phyloP scores from a whole-genome alignment of 2,888 invertebrate genomes.

The Conus canariensis region DNA sequence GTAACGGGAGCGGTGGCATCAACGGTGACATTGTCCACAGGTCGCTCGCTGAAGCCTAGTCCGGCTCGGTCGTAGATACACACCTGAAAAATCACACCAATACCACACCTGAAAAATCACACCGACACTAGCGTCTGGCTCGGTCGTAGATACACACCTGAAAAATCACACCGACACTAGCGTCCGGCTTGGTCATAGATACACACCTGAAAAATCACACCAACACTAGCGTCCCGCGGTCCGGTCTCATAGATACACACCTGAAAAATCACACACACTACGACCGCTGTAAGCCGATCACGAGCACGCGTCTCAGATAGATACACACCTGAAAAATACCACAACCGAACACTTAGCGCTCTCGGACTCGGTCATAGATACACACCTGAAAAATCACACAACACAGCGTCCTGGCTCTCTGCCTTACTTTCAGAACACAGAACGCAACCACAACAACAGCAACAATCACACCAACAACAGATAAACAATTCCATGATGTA shows the following conservation, averaged over 20 bases:
- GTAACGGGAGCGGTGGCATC: constrained; percentile 54
- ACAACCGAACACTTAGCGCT: not conserved
- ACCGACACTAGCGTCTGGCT: constrained; percentile 61
- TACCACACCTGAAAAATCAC: constrained; percentile 67
- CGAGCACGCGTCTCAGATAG: no score
- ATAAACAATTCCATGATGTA: no score
- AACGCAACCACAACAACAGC: no score
- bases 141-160: constrained; percentile 78
- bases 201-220: constrained; percentile 68
- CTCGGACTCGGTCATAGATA: constrained; percentile 77
- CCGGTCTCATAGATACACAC: not conserved
- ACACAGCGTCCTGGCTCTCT: constrained; percentile 53
- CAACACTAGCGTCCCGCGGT: not conserved
- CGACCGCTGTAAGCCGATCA: no score
- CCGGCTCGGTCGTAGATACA: constrained; percentile 78
- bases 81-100: constrained; percentile 59
- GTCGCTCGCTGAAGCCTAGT: constrained; percentile 77
- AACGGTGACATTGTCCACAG: constrained; percentile 50
- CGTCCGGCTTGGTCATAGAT: constrained; percentile 76
- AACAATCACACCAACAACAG: no score
- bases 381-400: constrained; percentile 66
- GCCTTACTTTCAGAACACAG: no score
- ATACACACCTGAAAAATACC: constrained; percentile 72
- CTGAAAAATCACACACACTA: not conserved
- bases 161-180: not conserved